Evolutionary conservation across 2,113 vertebrate genomes (phyloP).

Genomic region (Neofelis nebulosa): DNA sequence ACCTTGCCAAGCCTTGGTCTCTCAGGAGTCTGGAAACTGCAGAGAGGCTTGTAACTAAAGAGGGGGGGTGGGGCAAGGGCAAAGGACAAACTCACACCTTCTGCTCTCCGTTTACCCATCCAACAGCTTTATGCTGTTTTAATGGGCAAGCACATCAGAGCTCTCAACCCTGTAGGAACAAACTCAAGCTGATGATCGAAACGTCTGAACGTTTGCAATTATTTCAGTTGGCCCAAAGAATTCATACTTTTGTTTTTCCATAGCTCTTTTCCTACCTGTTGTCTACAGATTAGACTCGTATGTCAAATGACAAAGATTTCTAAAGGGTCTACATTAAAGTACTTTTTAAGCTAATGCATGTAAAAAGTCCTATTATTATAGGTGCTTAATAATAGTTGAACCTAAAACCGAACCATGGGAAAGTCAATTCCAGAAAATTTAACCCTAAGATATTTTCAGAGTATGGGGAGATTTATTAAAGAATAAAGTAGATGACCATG

Average conservation of each 20-base stretch:
- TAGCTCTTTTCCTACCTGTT: neutral
- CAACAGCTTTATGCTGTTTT: neutral
- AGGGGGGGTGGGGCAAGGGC: accelerated
- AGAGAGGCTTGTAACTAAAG: neutral
- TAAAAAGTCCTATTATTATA: neutral
- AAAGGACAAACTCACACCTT: neutral
- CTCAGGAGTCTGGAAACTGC: neutral
- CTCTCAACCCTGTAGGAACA: neutral
- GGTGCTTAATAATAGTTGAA: neutral
- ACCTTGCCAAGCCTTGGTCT: neutral
- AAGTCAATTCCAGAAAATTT: neutral
- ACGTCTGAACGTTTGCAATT: neutral
- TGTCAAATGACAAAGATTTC: neutral
- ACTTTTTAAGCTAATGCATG: neutral
- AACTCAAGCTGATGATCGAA: neutral
- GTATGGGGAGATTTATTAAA: neutral
- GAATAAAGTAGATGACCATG: neutral
- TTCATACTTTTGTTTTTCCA: neutral
- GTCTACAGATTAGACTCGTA: neutral
- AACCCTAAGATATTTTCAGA: neutral
- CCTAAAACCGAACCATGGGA: neutral
- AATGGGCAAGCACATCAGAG: neutral
- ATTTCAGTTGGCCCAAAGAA: neutral
- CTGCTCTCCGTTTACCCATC: no score
- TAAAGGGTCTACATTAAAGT: neutral